A percentile compares a stretch with the other conserved stretches of the same genome.
These are phyloP conservation scores for Eudyptes chrysolophus DNA, from an alignment of 2,113 vertebrate species.

Conservation along the genomic window DNA sequence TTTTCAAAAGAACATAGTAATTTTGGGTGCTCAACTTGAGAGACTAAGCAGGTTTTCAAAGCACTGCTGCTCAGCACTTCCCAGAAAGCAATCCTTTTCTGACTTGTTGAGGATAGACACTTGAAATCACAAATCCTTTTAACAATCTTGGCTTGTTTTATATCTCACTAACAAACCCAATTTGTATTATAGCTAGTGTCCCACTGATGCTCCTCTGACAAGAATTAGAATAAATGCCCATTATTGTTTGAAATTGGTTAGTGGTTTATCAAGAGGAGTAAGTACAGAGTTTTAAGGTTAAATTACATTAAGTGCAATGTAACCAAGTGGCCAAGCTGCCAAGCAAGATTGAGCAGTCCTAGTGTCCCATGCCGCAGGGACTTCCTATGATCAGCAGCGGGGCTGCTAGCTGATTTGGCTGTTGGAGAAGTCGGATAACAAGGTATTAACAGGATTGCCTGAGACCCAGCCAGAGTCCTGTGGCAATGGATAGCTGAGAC, in stretches of 20 bases:
- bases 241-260: neutral
- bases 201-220: neutral
- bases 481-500: neutral
- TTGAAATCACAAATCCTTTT: neutral
- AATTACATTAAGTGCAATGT: neutral
- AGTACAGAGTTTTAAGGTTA: neutral
- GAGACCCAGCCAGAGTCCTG: neutral
- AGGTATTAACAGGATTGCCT: neutral
- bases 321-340: neutral
- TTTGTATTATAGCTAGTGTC: neutral
- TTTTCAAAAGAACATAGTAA: neutral
- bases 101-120: neutral
- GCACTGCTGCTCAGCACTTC: neutral
- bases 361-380: neutral
- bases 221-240: neutral
- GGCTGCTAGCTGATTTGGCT: neutral
- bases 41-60: neutral
- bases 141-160: neutral
- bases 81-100: neutral
- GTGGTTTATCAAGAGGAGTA: neutral
- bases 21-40: neutral
- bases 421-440: neutral
- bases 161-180: neutral
- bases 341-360: neutral
- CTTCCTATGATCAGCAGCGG: neutral